Evolutionary conservation across 2,888 invertebrate genomes (phyloP).

Genomic region (Adineta ricciae): DNA sequence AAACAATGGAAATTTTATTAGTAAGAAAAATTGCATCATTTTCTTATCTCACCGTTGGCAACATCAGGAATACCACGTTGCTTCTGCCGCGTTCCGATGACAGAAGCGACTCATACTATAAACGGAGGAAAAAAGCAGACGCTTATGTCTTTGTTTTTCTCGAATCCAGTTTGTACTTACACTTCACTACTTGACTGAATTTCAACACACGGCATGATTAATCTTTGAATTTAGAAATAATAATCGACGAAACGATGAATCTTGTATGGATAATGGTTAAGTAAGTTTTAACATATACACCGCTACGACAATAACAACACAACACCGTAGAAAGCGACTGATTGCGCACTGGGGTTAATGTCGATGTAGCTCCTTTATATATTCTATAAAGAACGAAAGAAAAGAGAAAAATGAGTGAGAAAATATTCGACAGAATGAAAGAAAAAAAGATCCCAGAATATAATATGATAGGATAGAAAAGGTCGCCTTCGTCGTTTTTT

Average conservation of each 20-base stretch:
- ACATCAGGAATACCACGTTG: constrained; percentile 9
- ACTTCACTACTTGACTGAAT: background rate
- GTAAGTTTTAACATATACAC: background rate
- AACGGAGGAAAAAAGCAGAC: background rate
- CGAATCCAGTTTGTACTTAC: background rate
- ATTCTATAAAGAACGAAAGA: background rate
- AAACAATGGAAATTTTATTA: background rate
- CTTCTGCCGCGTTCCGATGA: background rate
- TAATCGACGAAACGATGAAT: background rate
- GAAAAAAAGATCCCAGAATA: background rate
- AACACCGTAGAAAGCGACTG: background rate
- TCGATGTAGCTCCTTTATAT: background rate
- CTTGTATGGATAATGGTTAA: background rate
- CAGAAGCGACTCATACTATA: background rate
- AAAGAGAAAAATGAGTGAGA: background rate
- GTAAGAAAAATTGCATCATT: background rate
- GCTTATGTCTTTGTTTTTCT: background rate
- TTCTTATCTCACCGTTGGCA: background rate
- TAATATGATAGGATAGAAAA: too few species aligned
- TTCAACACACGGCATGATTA: constrained; percentile 5
- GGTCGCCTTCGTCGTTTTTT: background rate
- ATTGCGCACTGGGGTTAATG: background rate
- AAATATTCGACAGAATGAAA: background rate
- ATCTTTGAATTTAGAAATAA: background rate
- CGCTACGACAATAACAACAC: background rate